Evolutionary conservation across 2,797 vertebrate species (phyloP).

Genomic region (Momotus momota): DNA sequence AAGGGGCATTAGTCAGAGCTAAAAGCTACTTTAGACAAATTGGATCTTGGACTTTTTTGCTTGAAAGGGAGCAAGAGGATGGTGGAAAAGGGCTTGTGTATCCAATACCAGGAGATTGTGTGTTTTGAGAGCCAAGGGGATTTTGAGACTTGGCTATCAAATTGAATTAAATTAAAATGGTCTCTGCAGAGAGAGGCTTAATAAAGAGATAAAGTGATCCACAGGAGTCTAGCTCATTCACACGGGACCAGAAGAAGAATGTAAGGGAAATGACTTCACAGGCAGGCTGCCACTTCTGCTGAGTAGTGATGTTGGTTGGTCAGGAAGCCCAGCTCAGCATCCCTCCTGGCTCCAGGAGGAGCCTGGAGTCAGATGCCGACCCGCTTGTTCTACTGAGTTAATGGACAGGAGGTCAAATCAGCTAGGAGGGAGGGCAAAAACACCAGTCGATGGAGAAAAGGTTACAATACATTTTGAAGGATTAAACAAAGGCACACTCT

Average conservation of each 20-base stretch:
- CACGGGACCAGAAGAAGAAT: background rate
- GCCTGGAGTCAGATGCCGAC: background rate
- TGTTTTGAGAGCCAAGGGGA: constrained; percentile 42
- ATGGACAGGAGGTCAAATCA: background rate
- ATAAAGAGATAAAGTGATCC: constrained; percentile 28
- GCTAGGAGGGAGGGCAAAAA: background rate
- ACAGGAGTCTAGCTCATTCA: background rate
- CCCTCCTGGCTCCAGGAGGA: background rate
- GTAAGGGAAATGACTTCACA: background rate
- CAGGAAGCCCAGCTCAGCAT: background rate
- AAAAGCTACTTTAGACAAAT: constrained; percentile 25
- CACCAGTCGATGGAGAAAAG: background rate
- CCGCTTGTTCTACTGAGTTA: background rate
- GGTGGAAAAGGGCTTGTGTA: background rate
- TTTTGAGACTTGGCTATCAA: constrained; percentile 50
- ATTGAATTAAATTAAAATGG: constrained; percentile 57
- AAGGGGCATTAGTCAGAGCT: background rate
- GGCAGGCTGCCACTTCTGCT: background rate
- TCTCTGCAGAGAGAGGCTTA: constrained; percentile 41
- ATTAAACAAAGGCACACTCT: background rate
- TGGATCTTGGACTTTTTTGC: background rate
- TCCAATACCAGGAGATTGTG: background rate
- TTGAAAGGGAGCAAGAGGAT: background rate
- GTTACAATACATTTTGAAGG: background rate
- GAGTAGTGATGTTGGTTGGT: background rate